These are phyloP conservation scores for Xylophagus ater DNA, from an alignment of 2,888 invertebrate species.

Conservation along the genomic window DNA sequence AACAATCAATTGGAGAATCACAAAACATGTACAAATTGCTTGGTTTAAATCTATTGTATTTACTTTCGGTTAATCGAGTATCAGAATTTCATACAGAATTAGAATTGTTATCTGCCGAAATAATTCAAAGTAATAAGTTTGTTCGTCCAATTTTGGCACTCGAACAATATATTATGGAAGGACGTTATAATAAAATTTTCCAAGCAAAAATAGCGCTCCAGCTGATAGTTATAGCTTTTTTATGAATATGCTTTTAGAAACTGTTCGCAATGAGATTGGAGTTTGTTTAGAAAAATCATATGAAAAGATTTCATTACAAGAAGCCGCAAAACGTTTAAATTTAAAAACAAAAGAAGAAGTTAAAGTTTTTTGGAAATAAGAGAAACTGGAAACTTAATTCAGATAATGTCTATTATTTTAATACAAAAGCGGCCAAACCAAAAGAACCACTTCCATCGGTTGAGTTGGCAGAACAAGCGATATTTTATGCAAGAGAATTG, in stretches of 20 bases:
- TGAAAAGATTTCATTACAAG: slow-evolving; percentile 65
- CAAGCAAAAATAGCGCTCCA: slow-evolving; percentile 77
- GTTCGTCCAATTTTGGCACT: slow-evolving; percentile 83
- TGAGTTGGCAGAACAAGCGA: slow-evolving; percentile 79
- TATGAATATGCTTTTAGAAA: slow-evolving; percentile 84
- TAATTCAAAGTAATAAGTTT: slow-evolving; percentile 78
- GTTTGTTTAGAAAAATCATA: slow-evolving; percentile 89
- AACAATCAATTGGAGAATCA: slow-evolving; percentile 69
- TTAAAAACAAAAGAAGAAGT: slow-evolving; percentile 60
- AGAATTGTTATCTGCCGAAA: slow-evolving; percentile 76
- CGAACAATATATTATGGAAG: slow-evolving; percentile 95
- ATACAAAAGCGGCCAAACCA: slow-evolving; percentile 54
- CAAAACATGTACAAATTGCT: slow-evolving; percentile 81
- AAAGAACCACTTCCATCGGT: slow-evolving; percentile 71
- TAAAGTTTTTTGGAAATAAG: slow-evolving; percentile 45
- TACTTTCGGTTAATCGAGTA: slow-evolving; percentile 83
- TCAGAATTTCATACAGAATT: slow-evolving; percentile 94
- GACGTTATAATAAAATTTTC: slow-evolving; percentile 90
- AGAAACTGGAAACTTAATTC: slow-evolving; percentile 66
- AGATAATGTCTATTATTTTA: slow-evolving; percentile 71
- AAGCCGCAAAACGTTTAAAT: slow-evolving; percentile 79
- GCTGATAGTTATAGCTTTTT: slow-evolving; percentile 86
- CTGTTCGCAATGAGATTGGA: slow-evolving; percentile 86
- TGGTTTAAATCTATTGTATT: slow-evolving; percentile 78
- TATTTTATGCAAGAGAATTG: slow-evolving; percentile 87